These are phyloP conservation scores for Gymnorhina tibicen DNA, from an alignment of 2,113 vertebrate genomes.

Conservation along the genomic window DNA sequence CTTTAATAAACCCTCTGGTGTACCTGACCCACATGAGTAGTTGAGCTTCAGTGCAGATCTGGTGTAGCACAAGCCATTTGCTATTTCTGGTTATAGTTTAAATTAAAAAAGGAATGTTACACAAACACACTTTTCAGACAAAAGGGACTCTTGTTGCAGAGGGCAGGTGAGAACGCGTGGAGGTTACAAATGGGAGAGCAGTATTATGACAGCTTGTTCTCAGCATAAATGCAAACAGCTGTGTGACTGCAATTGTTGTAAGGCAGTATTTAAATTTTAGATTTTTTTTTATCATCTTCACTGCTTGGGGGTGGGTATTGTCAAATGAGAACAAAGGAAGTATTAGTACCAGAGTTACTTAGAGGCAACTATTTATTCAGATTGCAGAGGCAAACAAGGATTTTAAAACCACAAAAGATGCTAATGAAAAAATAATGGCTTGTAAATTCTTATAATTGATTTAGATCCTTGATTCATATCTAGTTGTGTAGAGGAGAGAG, in stretches of 20 bases:
- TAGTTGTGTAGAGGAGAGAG: neutral
- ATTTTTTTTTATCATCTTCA: neutral
- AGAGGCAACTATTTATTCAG: neutral
- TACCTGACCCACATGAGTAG: neutral
- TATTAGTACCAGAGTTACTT: neutral
- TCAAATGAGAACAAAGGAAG: neutral
- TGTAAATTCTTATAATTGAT: neutral
- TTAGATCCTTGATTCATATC: neutral
- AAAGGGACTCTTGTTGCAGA: slow-evolving; percentile 41
- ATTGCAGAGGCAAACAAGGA: neutral
- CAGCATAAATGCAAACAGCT: neutral
- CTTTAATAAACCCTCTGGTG: neutral
- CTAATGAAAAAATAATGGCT: neutral
- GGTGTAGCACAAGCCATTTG: neutral
- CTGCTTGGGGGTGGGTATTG: neutral
- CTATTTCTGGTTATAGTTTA: neutral
- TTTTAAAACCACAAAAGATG: neutral
- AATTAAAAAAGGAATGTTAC: slow-evolving; percentile 10
- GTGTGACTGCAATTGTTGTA: neutral
- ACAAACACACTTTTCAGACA: slow-evolving; percentile 30
- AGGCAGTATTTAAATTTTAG: neutral
- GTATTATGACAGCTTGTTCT: slow-evolving; percentile 15
- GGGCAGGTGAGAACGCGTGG: slow-evolving; percentile 41
- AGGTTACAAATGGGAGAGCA: neutral
- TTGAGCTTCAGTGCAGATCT: neutral